Evolutionary conservation across 23 tunicate species (phyloP).

Genomic region (Pegea sp.): DNA sequence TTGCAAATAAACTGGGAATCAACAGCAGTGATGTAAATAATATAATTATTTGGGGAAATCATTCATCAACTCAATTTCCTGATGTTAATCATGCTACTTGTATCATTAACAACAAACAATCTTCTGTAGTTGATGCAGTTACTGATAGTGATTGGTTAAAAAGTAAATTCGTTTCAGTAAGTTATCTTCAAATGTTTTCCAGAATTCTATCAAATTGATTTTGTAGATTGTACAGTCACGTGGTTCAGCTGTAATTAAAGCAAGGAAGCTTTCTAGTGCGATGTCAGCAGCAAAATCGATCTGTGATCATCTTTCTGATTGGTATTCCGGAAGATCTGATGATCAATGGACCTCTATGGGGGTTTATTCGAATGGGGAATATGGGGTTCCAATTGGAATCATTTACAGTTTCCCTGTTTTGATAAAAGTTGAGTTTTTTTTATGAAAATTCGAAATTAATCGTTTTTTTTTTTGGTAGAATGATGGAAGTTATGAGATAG

Average conservation of each 20-base stretch:
- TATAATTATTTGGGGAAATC: conserved; percentile 96
- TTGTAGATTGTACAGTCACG: conserved; percentile 59
- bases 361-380: conserved; percentile 58
- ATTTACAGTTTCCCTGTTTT: conserved; percentile 74
- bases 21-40: conserved; percentile 28
- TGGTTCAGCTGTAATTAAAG: conserved; percentile 86
- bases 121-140: conserved; percentile 31
- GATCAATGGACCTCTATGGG: conserved; percentile 91
- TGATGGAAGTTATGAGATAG: conserved; percentile 22
- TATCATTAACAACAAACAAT: conserved; percentile 6
- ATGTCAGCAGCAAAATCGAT: conserved; percentile 99
- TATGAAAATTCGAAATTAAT: too few species aligned
- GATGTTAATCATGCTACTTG: conserved; percentile 76
- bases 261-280: conserved; percentile 89
- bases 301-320: conserved; percentile 85
- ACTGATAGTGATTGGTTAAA: conserved; percentile 93
- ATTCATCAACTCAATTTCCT: conserved; percentile 94
- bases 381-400: conserved; percentile 51
- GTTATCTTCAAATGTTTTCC: too few species aligned
- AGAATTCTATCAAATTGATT: too few species aligned
- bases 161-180: conserved; percentile 57
- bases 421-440: conserved; percentile 14
- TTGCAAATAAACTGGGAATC: conserved; percentile 55
- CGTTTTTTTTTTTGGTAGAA: too few species aligned
- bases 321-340: conserved; percentile 46